These are phyloP conservation scores for Charina bottae DNA, from an alignment of 2,113 vertebrate genomes.

Conservation along the genomic window DNA sequence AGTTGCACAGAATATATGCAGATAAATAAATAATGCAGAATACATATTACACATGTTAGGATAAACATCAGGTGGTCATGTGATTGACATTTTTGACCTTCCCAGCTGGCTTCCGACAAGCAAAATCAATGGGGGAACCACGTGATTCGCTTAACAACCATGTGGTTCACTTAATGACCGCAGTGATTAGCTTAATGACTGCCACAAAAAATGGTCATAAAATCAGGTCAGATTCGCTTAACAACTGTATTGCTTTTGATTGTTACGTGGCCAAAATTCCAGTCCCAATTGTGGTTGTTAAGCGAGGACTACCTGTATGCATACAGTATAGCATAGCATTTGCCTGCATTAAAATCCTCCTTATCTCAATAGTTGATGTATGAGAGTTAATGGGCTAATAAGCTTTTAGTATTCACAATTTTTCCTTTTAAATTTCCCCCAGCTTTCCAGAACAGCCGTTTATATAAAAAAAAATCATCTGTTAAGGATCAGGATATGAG, in stretches of 20 bases:
- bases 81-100: too few species aligned
- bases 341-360: background rate
- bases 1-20: background rate
- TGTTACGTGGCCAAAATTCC: too few species aligned
- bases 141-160: too few species aligned
- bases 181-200: too few species aligned
- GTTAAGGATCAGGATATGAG: background rate
- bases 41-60: background rate
- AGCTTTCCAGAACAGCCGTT: background rate
- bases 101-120: too few species aligned
- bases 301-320: too few species aligned
- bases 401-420: background rate
- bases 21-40: background rate
- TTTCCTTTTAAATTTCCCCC: background rate
- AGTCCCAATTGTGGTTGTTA: too few species aligned
- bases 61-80: background rate
- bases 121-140: too few species aligned
- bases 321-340: background rate
- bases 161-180: too few species aligned
- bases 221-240: too few species aligned
- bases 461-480: background rate
- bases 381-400: background rate
- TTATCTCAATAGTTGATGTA: background rate
- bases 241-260: too few species aligned
- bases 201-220: too few species aligned